These are phyloP conservation scores for Whitmania pigra DNA, from an alignment of 1,140 invertebrate species.

Conservation along the genomic window DNA sequence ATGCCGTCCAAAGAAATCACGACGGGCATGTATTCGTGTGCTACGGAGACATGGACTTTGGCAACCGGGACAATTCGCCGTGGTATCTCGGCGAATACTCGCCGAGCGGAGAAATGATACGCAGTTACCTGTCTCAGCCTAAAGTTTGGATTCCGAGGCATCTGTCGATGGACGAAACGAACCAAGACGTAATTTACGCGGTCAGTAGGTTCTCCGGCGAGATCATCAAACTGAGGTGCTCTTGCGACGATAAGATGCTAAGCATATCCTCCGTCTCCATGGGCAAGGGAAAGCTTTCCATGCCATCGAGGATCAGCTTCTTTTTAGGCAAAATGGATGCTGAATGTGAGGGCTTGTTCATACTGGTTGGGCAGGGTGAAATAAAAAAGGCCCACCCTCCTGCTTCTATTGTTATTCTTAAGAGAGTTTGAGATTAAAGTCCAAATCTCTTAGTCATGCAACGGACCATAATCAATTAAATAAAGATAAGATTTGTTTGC, in stretches of 20 bases:
- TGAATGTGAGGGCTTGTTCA: no score
- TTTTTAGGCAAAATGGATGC: no score
- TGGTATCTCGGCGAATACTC: slow-evolving; percentile 7
- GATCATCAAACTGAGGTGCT: background rate
- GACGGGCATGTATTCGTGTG: background rate
- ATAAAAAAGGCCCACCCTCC: no score
- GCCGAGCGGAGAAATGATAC: background rate
- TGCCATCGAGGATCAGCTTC: no score
- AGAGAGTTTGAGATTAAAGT: no score
- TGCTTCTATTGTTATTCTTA: no score
- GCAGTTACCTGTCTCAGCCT: background rate
- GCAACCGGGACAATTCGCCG: background rate
- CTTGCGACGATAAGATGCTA: no score
- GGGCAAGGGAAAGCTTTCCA: no score
- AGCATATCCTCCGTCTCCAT: no score
- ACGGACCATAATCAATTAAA: no score
- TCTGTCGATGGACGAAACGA: background rate
- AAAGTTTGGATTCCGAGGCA: slow-evolving; percentile 1
- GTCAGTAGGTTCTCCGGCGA: background rate
- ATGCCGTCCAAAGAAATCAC: background rate
- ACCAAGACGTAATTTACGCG: background rate
- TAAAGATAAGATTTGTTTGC: no score
- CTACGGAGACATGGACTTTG: background rate
- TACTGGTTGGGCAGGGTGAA: background rate
- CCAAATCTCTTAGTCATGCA: no score